Evolutionary conservation across 2,888 invertebrate genomes (phyloP), one percentile per base, ranked within the genome.

Genomic region (Spodoptera picta): DNA sequence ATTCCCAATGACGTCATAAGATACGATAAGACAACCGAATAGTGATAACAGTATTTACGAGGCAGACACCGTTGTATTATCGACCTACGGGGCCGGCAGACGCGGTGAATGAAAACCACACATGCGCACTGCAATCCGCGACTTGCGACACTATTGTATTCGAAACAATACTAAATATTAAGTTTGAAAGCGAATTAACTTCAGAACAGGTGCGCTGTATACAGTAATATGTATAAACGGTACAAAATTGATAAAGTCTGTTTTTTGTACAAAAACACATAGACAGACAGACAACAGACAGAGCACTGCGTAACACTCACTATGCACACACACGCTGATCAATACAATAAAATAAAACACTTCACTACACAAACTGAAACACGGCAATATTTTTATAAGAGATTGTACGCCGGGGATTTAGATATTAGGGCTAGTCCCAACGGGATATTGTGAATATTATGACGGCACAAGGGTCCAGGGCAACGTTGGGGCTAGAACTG

Each of bases 401-500:
- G 54, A 68, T 57, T 31, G 24, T 4, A 59, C 60, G 58, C 55
- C 55, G 24, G 5, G n/a, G 27, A 55, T 43, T 47, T 4, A 23
- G 14, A 47, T 36, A 44, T 14, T 46, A 27, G 24, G 7, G 11
- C 10, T 44, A 58, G 52, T 63, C 43, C 47, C 45, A 54, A 44
- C 19, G 54, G 50, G 51, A 27, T 55, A 14, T 71, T 65, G 57
- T 70, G 60, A 72, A 73, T 44, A 67, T 42, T 57, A 44, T 70
- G 36, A 59, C 64, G 69, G 70, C 81, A 59, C 86, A 79, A 79
- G 82, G 83, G 79, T 86, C 86, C 84, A 81, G 75, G 77, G 84
- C 86, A 87, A 86, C 83, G 84, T 75, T 79, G 82, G 83, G 79
- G 73, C 77, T 73, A 83, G 83, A 81, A 92, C 91, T 92, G 86